Evolutionary conservation across 1,140 invertebrate species (phyloP), one percentile per base, ranked within the genome.

Genomic region (Pseudobourletiella spinata): DNA sequence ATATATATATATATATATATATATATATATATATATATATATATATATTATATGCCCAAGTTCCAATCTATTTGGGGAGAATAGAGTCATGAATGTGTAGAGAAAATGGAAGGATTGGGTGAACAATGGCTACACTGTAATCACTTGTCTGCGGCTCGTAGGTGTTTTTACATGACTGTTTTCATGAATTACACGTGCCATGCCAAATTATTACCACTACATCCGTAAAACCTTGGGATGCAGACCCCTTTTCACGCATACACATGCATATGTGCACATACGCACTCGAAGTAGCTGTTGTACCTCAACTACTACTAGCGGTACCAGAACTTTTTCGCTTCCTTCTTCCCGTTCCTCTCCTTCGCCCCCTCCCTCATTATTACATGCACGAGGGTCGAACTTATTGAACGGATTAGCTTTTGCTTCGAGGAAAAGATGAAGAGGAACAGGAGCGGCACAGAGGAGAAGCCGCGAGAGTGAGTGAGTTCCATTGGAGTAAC

Each of bases 171-270:
- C n/a, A n/a, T 39, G n/a, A n/a, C 35, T 39, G n/a, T 39, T 11
- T 11, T n/a, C n/a, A n/a, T 39, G 51, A 39, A 32, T 24, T 24
- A 57, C 54, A 57, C 54, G 54, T 57, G 54, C 54, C 54, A 18
- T 18, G 32, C 30, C n/a, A 39, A 39, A 39, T 39, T 28, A 18
- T 32, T 0, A 57, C 20, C 25, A 28, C 14, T 24, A 57, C 39
- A 57, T 57, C 56, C 56, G 56, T 39, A 44, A 44, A 57, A 57
- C 56, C 56, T 57, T 57, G 56, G 46, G 56, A 57, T 57, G 29
- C 25, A 46, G 22, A n/a, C n/a, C 16, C 14, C 11, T 42, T 57
- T 18, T 15, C 43, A 26, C 26, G 54, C 14, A 39, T n/a, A n/a
- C n/a, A n/a, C n/a, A n/a, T n/a, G n/a, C n/a, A n/a, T n/a, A n/a